Evolutionary conservation across 2,797 vertebrate genomes (phyloP), one percentile per base, ranked within the genome.

Genomic region (Gymnoscopelus braueri): DNA sequence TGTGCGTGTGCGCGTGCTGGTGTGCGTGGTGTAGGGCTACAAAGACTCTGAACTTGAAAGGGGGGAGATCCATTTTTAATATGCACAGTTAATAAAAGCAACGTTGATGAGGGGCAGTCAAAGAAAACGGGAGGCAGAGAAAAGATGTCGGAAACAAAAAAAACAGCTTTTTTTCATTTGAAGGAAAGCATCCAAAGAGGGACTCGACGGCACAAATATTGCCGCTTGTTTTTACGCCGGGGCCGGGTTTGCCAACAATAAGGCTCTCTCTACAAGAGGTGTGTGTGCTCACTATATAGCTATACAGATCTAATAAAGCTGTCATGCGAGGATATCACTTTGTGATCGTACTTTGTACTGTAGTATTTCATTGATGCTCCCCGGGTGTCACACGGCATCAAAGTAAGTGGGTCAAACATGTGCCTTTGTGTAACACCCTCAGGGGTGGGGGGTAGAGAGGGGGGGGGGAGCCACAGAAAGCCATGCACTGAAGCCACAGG

Each of bases 21-120:
- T n/a, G 19, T 19, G 1, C 19, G 19, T 19, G 4, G 10, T 8
- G 51, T 11, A 19, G 65, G 26, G 51, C 58, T 75, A 81, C 74
- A 84, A 80, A 84, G 77, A 84, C 68, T 77, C 32, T 72, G 32
- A 69, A 77, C 70, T 76, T 85, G 61, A 84, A 84, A 83, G 26
- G 26, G 66, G 65, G 53, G 59, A 80, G 75, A 85, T 75, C 15
- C 54, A 77, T 83, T 83, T 84, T 87, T 78, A 83, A 90, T 86
- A 78, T 44, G 60, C 39, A 57, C 53, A 5, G 52, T 77, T 78
- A 80, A 72, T 58, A 75, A 72, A 77, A 63, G 39, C 51, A 39
- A 47, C 14, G 66, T 65, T 81, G 63, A 80, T 82, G 67, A 82
- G n/a, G 26, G 48, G 50, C 35, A 69, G 29, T 12, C 50, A 57